Conservation (phyloP, 2,888 invertebrate genomes). For the Idaea biselata region DNA sequence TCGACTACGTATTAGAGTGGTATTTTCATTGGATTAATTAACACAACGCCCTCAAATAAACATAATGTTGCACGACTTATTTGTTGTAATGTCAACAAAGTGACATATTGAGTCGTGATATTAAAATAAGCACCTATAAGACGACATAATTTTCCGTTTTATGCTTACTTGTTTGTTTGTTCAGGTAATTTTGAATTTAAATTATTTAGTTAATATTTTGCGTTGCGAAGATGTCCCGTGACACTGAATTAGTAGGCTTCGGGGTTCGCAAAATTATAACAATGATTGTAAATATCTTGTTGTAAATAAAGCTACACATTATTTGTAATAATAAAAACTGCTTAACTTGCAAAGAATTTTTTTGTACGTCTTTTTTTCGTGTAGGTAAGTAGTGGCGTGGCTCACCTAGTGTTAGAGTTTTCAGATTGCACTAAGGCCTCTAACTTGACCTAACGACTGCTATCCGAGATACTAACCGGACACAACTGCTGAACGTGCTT, state of each 20-base stretch:
- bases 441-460: too few species aligned
- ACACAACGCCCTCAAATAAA: slow-evolving; percentile 55
- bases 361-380: too few species aligned
- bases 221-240: neutral
- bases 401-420: too few species aligned
- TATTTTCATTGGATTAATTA: slow-evolving; percentile 41
- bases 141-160: slow-evolving; percentile 31
- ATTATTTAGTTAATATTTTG: neutral
- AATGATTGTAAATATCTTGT: too few species aligned
- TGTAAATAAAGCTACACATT: too few species aligned
- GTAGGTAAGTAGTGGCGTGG: too few species aligned
- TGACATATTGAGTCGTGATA: slow-evolving; percentile 62
- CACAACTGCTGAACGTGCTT: too few species aligned
- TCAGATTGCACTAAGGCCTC: too few species aligned
- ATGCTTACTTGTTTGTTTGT: slow-evolving; percentile 14
- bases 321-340: too few species aligned
- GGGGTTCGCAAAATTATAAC: too few species aligned
- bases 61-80: slow-evolving; percentile 52
- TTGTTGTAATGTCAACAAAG: slow-evolving; percentile 48
- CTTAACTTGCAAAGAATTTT: too few species aligned
- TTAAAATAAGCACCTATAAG: slow-evolving; percentile 54
- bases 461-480: too few species aligned
- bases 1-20: slow-evolving; percentile 14
- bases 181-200: neutral
- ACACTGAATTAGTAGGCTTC: neutral